A percentile compares a stretch with the other conserved stretches of the same genome.
These are phyloP conservation scores for Trichechus manatus DNA, from an alignment of 2,113 vertebrate genomes.

Conservation along the genomic window DNA sequence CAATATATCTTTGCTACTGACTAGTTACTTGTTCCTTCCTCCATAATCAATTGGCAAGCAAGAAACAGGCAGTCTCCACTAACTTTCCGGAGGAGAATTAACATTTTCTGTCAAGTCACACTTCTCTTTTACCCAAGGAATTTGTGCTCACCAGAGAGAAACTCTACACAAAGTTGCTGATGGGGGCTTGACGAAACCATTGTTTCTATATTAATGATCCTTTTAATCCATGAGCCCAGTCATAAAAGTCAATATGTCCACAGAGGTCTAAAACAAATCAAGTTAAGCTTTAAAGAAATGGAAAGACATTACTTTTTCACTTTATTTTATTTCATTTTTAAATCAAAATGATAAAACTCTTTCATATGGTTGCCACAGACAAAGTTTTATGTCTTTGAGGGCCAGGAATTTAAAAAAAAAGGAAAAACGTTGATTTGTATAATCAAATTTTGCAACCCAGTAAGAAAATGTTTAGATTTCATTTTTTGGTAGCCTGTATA, in stretches of 20 bases:
- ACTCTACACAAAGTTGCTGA: neutral
- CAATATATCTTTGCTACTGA: neutral
- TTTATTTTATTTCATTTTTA: constrained; percentile 33
- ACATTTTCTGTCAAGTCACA: neutral
- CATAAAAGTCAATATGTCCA: neutral
- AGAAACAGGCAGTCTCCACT: neutral
- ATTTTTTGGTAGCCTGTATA: neutral
- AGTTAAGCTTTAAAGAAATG: neutral
- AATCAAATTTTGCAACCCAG: neutral
- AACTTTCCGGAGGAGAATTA: neutral
- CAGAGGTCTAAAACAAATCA: neutral
- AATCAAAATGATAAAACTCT: neutral
- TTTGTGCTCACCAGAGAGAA: neutral
- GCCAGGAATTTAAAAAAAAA: neutral
- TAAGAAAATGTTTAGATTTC: neutral
- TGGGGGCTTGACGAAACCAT: neutral
- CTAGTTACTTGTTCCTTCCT: neutral
- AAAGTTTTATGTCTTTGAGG: neutral
- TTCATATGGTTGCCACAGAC: neutral
- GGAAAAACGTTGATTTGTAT: neutral
- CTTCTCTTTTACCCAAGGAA: neutral
- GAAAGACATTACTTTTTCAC: neutral
- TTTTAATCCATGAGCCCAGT: neutral
- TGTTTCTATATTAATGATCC: neutral
- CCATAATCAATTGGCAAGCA: neutral